Conservation (phyloP, 92 coral and sea anemone genomes). For the Zoanthus sociatus region DNA sequence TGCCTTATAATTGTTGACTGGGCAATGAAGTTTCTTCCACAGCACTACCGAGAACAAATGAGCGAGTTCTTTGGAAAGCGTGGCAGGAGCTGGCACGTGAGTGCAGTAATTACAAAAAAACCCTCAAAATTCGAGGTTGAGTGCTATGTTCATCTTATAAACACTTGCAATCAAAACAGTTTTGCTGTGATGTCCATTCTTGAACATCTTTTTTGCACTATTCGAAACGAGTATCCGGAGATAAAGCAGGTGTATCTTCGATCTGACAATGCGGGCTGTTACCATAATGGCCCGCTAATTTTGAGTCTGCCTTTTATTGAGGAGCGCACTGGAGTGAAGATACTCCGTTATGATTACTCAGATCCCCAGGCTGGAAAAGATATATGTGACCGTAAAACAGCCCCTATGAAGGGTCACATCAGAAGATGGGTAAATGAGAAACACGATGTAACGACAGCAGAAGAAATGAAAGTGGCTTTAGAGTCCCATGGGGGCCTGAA, state of each 20-base stretch:
- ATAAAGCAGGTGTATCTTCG: constrained; percentile 52
- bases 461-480: constrained; percentile 38
- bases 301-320: constrained; percentile 47
- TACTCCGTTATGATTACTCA: constrained; percentile 22
- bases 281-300: constrained; percentile 59
- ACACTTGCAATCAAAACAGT: constrained; percentile 64
- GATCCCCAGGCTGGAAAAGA: constrained; percentile 37
- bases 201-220: constrained; percentile 53
- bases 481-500: constrained; percentile 37
- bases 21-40: constrained; percentile 65
- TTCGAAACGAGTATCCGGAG: constrained; percentile 54
- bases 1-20: constrained; percentile 58
- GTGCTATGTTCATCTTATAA: constrained; percentile 67
- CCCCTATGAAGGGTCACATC: constrained; percentile 44
- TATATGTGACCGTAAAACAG: constrained; percentile 45
- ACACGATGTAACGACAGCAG: constrained; percentile 51
- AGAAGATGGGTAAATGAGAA: constrained; percentile 49
- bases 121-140: constrained; percentile 62
- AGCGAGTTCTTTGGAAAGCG: constrained; percentile 64
- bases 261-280: constrained; percentile 69
- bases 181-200: constrained; percentile 58
- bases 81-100: constrained; percentile 63
- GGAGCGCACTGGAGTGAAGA: constrained; percentile 1
- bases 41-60: constrained; percentile 59
- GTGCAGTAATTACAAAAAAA: constrained; percentile 45